Evolutionary conservation across 2,888 invertebrate genomes (phyloP), one percentile per base, ranked within the genome.

Genomic region (Drosophila putrida): DNA sequence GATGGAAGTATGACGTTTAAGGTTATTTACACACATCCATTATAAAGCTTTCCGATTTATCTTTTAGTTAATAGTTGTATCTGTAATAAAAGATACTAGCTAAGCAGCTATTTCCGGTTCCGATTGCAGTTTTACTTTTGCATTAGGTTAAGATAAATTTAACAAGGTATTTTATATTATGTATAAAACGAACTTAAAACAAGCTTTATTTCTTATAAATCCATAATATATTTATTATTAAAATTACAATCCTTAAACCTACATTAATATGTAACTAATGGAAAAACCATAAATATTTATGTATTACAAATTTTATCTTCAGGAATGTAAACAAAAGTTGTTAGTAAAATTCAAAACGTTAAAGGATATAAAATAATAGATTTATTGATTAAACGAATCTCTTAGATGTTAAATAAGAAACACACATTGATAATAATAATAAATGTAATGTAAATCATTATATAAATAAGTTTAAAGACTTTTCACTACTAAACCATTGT

Each of bases 1-100:
- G 51, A 60, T 66, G 72, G 60, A 53, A 82, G 60, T 67, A 78
- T 75, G 69, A 75, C 62, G 53, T 38, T 35, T 62, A 63, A 82
- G 80, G 85, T 63, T 75, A 49, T 51, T 63, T 70, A 57, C 70
- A 73, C 55, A 27, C 35, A 55, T 33, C 27, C 38, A 58, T 58
- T 47, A 9, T 3, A 4, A 9, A 47, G 49, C 31, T 39, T 58
- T 58, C 6, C 28, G n/a, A 43, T 10, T 20, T 6, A 9, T 15
- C 11, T 36, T 27, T 25, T 25, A n/a, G 11, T n/a, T 4, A 0
- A 15, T 25, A 5, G 9, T 10, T 33, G 4, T n/a, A 20, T 41
- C 8, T 33, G 9, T 25, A 43, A 13, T 31, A n/a, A 5, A 41
- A 33, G 41, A 20, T n/a, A 41, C 28, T 33, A 55, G 33, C n/a